phyloP scores from a whole-genome alignment of 2,888 invertebrate genomes.

The Anagyrus pseudococci region DNA sequence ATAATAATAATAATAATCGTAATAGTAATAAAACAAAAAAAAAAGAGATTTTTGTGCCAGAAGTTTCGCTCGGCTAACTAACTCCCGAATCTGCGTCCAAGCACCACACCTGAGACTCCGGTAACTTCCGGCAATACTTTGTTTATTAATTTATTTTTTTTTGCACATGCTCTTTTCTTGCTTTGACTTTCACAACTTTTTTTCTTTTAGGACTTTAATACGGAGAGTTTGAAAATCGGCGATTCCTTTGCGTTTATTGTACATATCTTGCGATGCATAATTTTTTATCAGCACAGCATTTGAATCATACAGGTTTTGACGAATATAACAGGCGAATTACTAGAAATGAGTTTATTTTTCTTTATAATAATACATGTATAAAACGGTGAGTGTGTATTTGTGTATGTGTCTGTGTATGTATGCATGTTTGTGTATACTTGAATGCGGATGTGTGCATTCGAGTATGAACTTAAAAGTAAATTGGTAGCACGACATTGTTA shows the following conservation, averaged over 20 bases:
- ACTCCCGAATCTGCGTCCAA: slow-evolving; percentile 23
- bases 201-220: not conserved
- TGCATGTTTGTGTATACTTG: too few relatives aligned
- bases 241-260: not conserved
- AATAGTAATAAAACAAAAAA: slow-evolving; percentile 23
- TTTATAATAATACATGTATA: slow-evolving; percentile 1
- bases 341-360: not conserved
- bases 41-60: slow-evolving; percentile 23
- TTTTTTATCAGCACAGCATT: not conserved
- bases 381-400: not conserved
- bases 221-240: not conserved
- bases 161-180: not conserved
- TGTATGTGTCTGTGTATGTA: too few relatives aligned
- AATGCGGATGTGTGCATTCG: too few relatives aligned
- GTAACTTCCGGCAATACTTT: slow-evolving; percentile 27
- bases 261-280: not conserved
- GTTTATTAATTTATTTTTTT: slow-evolving; percentile 19
- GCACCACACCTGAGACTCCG: slow-evolving; percentile 21
- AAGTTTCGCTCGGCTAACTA: slow-evolving; percentile 21
- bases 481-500: slow-evolving; percentile 14
- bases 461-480: slow-evolving; percentile 8
- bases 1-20: slow-evolving; percentile 4
- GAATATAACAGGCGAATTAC: not conserved
- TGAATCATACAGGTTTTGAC: not conserved
- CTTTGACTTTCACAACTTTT: not conserved